Evolutionary conservation across 2,888 invertebrate species (phyloP).

Genomic region (Cephus rjabovi): DNA sequence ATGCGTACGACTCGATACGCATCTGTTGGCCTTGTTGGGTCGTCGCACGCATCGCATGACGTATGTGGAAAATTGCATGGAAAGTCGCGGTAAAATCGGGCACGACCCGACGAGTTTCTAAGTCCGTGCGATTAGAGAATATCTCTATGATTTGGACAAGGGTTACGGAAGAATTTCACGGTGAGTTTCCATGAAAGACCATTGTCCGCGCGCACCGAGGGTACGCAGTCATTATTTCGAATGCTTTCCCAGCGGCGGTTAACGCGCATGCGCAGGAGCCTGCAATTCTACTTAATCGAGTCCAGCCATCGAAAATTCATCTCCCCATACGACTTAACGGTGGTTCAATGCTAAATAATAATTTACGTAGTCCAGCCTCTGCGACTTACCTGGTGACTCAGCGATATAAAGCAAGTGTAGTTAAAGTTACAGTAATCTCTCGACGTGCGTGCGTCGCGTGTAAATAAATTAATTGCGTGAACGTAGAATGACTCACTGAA

Average conservation of each 20-base stretch:
- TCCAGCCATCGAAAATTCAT: background rate
- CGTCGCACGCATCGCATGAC: background rate
- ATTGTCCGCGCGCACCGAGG: background rate
- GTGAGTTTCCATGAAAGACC: background rate
- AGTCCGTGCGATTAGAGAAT: background rate
- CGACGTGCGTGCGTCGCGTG: background rate
- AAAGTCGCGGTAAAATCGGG: background rate
- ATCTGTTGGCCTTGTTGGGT: background rate
- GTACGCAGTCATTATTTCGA: background rate
- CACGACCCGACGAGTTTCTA: background rate
- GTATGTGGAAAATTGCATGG: background rate
- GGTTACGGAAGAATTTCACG: background rate
- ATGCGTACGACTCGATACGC: background rate
- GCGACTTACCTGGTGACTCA: background rate
- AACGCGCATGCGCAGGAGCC: background rate
- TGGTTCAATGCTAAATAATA: background rate
- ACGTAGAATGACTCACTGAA: constrained; percentile 82
- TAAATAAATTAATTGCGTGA: background rate
- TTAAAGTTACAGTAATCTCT: background rate
- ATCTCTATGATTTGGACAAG: background rate
- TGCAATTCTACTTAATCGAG: background rate
- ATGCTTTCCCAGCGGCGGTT: background rate
- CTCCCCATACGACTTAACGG: background rate
- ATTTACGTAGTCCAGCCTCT: background rate
- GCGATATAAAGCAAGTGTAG: background rate